Percentiles rank a stretch among this genome's conserved stretches.
Conservation (phyloP, 2,113 vertebrate species). For the Pyrgilauda ruficollis region DNA sequence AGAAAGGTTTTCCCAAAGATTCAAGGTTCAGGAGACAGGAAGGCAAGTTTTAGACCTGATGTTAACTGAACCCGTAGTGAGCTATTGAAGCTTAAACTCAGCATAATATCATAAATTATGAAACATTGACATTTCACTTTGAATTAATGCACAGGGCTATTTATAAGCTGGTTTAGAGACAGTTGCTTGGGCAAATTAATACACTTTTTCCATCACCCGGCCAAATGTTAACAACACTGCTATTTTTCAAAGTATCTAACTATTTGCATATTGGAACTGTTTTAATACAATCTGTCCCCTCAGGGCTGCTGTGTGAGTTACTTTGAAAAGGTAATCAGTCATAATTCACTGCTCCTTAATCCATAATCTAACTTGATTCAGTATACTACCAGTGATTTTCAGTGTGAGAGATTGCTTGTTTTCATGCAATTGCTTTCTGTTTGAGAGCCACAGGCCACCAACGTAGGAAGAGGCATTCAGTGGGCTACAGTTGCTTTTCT, state of each 20-base stretch:
- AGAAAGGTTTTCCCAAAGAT: conserved; percentile 4
- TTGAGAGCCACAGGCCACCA: background rate
- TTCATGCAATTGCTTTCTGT: background rate
- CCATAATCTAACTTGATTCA: background rate
- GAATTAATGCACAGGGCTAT: conserved; percentile 55
- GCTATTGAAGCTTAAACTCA: conserved; percentile 52
- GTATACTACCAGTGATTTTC: background rate
- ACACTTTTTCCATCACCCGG: background rate
- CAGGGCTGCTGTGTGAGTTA: background rate
- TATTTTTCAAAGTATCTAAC: conserved; percentile 59
- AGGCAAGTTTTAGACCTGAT: conserved; percentile 32
- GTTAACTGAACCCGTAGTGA: conserved; percentile 41
- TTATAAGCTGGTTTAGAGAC: conserved; percentile 28
- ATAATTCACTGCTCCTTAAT: conserved; percentile 37
- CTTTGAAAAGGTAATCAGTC: conserved; percentile 11
- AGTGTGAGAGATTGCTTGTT: background rate
- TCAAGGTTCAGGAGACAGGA: background rate
- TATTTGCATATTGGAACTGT: conserved; percentile 63
- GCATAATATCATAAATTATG: conserved; percentile 63
- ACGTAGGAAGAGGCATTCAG: accelerated
- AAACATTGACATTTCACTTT: conserved; percentile 59
- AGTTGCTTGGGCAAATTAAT: conserved; percentile 44
- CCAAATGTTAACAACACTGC: conserved; percentile 34
- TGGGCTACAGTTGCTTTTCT: background rate
- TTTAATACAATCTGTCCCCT: conserved; percentile 15